A percentile compares a stretch with the other conserved stretches of the same genome.
Conservation (phyloP, 2,113 vertebrate genomes). For the Anoura caudifer region DNA sequence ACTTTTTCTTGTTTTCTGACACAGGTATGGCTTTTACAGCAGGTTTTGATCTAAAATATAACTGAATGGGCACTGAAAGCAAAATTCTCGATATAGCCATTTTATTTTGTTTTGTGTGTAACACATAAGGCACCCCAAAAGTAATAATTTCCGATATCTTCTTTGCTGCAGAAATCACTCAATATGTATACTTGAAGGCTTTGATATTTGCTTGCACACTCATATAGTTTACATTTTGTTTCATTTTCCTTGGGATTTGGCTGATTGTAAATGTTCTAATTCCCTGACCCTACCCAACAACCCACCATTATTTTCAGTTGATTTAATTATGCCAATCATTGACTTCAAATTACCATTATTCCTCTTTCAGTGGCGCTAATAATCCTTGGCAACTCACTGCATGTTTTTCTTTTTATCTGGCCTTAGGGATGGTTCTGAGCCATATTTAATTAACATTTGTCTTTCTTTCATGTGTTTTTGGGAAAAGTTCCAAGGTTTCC, state of each 20-base stretch:
- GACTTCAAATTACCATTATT: not conserved
- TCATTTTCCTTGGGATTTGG: not conserved
- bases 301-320: not conserved
- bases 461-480: not conserved
- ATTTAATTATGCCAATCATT: not conserved
- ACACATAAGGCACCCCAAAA: not conserved
- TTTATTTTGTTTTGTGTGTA: constrained; percentile 21
- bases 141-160: not conserved
- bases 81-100: not conserved
- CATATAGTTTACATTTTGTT: not conserved
- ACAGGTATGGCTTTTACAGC: not conserved
- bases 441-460: not conserved
- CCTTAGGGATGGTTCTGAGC: not conserved
- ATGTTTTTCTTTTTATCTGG: not conserved
- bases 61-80: not conserved
- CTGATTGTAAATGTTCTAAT: not conserved
- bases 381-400: not conserved
- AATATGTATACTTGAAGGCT: accelerated
- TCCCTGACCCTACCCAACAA: accelerated
- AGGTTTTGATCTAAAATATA: not conserved
- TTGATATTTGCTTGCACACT: not conserved
- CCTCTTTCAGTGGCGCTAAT: not conserved
- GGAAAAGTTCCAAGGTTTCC: not conserved
- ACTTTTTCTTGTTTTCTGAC: not conserved
- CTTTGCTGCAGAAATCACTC: not conserved